Evolutionary conservation across 2,797 vertebrate species (phyloP).

Genomic region (Poeciliopsis paucimaculata): DNA sequence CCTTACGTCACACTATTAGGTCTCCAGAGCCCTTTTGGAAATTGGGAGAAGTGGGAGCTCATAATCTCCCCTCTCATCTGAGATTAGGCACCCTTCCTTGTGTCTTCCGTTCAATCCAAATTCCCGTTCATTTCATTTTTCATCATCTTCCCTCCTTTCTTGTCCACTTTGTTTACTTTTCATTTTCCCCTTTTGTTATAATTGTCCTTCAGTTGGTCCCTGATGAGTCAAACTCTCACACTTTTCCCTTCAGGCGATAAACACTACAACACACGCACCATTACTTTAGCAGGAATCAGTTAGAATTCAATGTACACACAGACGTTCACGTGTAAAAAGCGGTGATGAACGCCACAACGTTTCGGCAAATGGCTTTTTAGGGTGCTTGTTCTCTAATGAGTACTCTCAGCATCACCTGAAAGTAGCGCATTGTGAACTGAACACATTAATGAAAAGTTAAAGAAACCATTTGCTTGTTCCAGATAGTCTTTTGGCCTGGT

Average conservation of each 20-base stretch:
- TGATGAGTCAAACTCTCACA: conserved; percentile 15
- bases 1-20: conserved; percentile 49
- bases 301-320: conserved; percentile 31
- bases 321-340: conserved; percentile 3
- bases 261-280: conserved; percentile 22
- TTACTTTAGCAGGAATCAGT: conserved; percentile 15
- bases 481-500: conserved; percentile 74
- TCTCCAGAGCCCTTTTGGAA: conserved; percentile 57
- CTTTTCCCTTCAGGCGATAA: conserved; percentile 31
- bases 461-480: conserved; percentile 63
- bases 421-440: conserved; percentile 46
- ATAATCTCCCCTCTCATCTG: conserved; percentile 43
- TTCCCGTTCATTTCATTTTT: conserved; percentile 37
- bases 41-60: conserved; percentile 49
- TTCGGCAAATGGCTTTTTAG: conserved; percentile 24
- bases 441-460: conserved; percentile 56
- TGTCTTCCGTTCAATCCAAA: conserved; percentile 59
- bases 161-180: conserved; percentile 50
- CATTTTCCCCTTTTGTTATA: conserved; percentile 15
- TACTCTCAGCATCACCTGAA: conserved; percentile 48
- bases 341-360: conserved; percentile 18
- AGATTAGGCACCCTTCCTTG: conserved; percentile 43
- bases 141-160: conserved; percentile 39
- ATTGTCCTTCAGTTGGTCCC: conserved; percentile 19
- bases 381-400: conserved; percentile 36